Base-by-base conservation (phyloP, 2,113 vertebrate genomes). In the Periophthalmodon schlosseri region DNA sequence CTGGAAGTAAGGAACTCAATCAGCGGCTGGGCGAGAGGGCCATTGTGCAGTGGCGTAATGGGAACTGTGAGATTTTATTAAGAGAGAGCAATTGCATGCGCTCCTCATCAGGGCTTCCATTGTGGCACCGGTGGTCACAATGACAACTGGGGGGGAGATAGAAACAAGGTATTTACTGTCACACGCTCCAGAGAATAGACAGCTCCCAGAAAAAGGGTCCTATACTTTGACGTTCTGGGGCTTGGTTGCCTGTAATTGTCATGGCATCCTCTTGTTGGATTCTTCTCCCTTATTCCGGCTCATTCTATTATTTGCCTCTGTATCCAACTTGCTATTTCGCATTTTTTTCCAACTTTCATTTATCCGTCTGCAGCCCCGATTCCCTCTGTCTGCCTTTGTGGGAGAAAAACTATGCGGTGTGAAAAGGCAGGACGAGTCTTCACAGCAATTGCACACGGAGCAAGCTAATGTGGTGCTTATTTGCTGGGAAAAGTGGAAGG, bases 41-140 rank as follows among this genome's bases (percentile, higher is more conserved):
- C 84, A 93, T 93, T 93, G 93, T 94, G 84, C 87, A 16, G 46
- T 49, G 72, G 78, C 88, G 92, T 93, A 93, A 93, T 94, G 91
- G 93, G 91, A 93, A 94, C 91, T 91, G 88, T 90, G 91, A 94
- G 92, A 93, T 93, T 93, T 93, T 94, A 94, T 93, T 93, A 94
- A 93, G 90, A 92, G 91, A 92, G 89, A 91, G 92, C 92, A 92
- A 93, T 93, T 92, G 92, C 91, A 88, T 93, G 91, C 85, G 91
- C 86, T 91, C 86, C 92, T 94, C 93, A 91, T 94, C 92, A 91
- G 89, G 87, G 80, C 80, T 85, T 88, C 85, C 88, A 93, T 93
- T 93, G 93, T 93, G 84, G 74, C 83, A 67, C 74, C 71, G 85
- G 87, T 88, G 91, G 89, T 88, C 91, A 91, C 90, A 90, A 88